Evolutionary conservation across 2,888 invertebrate species (phyloP), one percentile per base, ranked within the genome.

Genomic region (Cabera pusaria): DNA sequence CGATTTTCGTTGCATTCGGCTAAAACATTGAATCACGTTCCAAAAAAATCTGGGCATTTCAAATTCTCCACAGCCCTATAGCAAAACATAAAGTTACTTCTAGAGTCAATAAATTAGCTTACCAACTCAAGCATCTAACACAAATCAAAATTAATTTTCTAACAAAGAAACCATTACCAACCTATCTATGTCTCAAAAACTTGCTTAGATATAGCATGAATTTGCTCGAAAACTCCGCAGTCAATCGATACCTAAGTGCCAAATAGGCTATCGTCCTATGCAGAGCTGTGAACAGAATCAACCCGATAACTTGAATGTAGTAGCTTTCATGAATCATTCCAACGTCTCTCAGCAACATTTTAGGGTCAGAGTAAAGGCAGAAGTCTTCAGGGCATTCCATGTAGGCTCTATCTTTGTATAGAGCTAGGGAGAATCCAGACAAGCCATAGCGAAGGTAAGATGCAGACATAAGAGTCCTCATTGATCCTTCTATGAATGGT

Each of bases 391-490:
- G 72, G 58, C 95, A 95, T 3, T 91, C 86, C 79, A 95, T 79
- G 0, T 78, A 65, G 1, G 77, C 80, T 3, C 95, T 74, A 36
- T 92, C 85, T 39, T 90, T 77, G 44, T 93, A 93, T 39, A 95
- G 86, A 0, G 94, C 76, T 1, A 90, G 57, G 1, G 68, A 84
- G 55, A 80, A 91, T 25, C 93, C 94, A 3, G 93, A 90, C 34
- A 95, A 85, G 0, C 93, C 92, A 62, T 92, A 94, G 29, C 95
- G 90, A 7, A 95, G 83, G 66, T 92, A 95, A 0, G 91, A 92
- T 1, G 81, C 60, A 0, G 87, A 79, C 91, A 92, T 92, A 0
- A 92, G 57, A 0, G 82, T 63, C 44, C 69, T 77, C 91, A 92
- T 92, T 8, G 72, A 52, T 0, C 80, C 67, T 66, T 91, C 90